phyloP scores from a whole-genome alignment of 2,888 invertebrate genomes.

The Tetropium fuscum region DNA sequence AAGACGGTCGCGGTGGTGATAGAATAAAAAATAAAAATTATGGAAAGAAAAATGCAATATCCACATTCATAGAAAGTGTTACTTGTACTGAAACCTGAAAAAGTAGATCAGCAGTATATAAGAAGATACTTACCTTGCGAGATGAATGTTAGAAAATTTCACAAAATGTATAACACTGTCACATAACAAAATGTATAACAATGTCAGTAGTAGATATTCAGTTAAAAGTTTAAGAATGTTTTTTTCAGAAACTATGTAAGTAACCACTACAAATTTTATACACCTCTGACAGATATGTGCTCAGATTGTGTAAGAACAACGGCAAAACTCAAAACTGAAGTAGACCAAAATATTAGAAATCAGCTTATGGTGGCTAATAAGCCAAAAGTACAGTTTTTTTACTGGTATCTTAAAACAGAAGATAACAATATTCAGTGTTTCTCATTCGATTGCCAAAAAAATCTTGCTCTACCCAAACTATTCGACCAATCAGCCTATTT shows the following conservation, averaged over 20 bases:
- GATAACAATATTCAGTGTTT: too few relatives aligned
- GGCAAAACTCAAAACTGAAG: constrained; percentile 9
- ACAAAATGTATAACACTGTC: too few relatives aligned
- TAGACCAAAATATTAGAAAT: constrained; percentile 3
- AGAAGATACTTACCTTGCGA: too few relatives aligned
- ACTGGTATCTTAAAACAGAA: too few relatives aligned
- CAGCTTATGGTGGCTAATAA: constrained; percentile 7
- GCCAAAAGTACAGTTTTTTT: constrained; percentile 7
- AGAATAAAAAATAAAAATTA: constrained; percentile 2
- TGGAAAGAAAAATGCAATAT: constrained; percentile 1
- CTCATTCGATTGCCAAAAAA: too few relatives aligned
- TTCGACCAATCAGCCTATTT: constrained; percentile 1
- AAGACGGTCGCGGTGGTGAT: constrained; percentile 1
- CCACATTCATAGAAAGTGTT: too few relatives aligned
- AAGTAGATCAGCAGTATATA: too few relatives aligned
- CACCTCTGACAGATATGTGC: constrained; percentile 12
- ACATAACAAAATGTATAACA: too few relatives aligned
- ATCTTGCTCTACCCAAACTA: constrained; percentile 12
- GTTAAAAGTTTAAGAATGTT: constrained; percentile 7
- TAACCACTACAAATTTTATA: constrained; percentile 8
- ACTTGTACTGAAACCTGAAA: too few relatives aligned
- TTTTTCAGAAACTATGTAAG: constrained; percentile 14
- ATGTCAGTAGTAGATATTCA: too few relatives aligned
- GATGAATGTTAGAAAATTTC: too few relatives aligned
- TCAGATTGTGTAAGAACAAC: constrained; percentile 10